Conservation (phyloP, 2,888 invertebrate species). For the Tupiocoris notatus region DNA sequence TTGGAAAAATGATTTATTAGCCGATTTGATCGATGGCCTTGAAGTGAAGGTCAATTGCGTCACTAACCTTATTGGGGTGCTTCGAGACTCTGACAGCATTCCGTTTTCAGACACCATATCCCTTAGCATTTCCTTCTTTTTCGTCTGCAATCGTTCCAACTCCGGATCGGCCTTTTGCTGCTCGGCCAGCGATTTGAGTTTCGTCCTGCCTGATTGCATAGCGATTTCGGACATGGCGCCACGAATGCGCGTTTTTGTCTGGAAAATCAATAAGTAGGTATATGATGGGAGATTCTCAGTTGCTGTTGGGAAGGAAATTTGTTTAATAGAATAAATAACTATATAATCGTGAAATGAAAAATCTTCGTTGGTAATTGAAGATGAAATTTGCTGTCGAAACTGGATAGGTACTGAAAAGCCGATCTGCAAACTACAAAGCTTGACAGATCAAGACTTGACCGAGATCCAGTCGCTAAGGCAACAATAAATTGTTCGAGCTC, state of each 20-base stretch:
- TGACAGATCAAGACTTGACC: too few relatives aligned
- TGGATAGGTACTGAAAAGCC: too few relatives aligned
- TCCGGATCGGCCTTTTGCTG: background rate
- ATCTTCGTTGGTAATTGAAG: too few relatives aligned
- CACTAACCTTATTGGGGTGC: background rate
- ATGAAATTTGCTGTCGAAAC: too few relatives aligned
- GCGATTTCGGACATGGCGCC: constrained; percentile 7
- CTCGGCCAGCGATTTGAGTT: constrained; percentile 1
- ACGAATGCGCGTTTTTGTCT: constrained; percentile 8
- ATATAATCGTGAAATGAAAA: background rate
- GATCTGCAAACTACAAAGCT: too few relatives aligned
- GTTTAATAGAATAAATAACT: too few relatives aligned
- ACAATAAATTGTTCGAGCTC: too few relatives aligned
- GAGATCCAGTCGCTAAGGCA: too few relatives aligned
- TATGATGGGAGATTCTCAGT: too few relatives aligned
- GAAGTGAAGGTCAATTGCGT: background rate
- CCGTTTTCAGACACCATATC: background rate
- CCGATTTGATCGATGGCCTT: background rate
- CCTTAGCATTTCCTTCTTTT: constrained; percentile 24
- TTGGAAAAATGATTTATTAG: background rate
- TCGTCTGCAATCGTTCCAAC: background rate
- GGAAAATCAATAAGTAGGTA: too few relatives aligned
- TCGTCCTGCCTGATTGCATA: background rate
- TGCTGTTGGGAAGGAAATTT: too few relatives aligned
- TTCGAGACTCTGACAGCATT: background rate